Evolutionary conservation across 2,888 invertebrate species (phyloP), one percentile per base, ranked within the genome.

Genomic region (Neoscelio sp.): DNA sequence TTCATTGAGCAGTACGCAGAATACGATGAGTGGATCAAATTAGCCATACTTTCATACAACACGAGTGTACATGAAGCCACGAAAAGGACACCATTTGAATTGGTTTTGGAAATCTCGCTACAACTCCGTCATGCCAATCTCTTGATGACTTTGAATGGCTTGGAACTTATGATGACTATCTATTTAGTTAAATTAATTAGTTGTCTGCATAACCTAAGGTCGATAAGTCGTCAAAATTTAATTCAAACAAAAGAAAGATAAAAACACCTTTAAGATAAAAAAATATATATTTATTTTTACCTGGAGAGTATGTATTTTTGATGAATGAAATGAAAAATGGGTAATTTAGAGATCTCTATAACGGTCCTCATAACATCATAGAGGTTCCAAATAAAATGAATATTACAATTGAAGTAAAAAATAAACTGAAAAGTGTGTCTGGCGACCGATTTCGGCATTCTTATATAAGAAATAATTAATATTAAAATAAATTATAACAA

Each of bases 351-450:
- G 6, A 42, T 18, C 28, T 44, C 3, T 60, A 60, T 38, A 50
- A 60, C 1, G 58, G 67, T 4, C 84, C 44, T 8, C 44, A 30
- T 12, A 42, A 44, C 13, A n/a, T 44, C 1, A 10, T 60, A 15
- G 42, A 83, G 17, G 33, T 68, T n/a, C 68, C n/a, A 15, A 42
- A 15, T 56, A 17, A 13, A 4, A 56, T 40, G 7, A 40, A 26
- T 15, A 28, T 56, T n/a, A 56, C 20, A 13, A 42, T 48, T 7
- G 20, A 13, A 20, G 23, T 44, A 2, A 58, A 58, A 44, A 30
- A 44, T 12, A 58, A 44, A 30, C 2, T 18, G 1, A 58, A 42
- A 17, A 30, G 12, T 7, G 30, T 58, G 3, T 58, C 58, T 2
- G 44, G 42, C 12, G 56, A 56, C 40, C 10, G 56, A 6, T 7